phyloP scores from a whole-genome alignment of 2,113 vertebrate genomes.

The Menidia beryllina region DNA sequence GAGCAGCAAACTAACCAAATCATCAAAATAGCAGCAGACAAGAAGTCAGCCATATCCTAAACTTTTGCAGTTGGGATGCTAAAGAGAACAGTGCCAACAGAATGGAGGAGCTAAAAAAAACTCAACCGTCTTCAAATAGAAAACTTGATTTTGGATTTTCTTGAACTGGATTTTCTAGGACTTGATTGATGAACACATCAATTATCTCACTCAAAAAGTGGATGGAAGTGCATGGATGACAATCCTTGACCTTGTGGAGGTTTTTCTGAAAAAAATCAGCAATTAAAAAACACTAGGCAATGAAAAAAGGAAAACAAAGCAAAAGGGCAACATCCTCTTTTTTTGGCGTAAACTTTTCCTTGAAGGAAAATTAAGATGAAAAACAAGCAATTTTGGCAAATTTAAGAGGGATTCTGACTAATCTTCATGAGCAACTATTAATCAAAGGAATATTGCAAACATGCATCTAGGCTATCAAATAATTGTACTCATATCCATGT shows the following conservation, averaged over 20 bases:
- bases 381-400: neutral
- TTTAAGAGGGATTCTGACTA: neutral
- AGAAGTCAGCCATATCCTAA: neutral
- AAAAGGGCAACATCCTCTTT: constrained; percentile 8
- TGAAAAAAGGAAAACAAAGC: neutral
- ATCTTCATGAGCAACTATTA: constrained; percentile 10
- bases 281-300: neutral
- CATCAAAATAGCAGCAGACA: neutral
- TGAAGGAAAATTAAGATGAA: constrained; percentile 5
- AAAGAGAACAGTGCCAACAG: neutral
- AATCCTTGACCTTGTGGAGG: neutral
- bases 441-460: too few relatives aligned
- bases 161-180: neutral
- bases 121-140: neutral
- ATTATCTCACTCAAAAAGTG: neutral
- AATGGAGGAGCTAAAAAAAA: too few relatives aligned
- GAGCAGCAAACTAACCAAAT: constrained; percentile 7
- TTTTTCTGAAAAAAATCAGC: constrained; percentile 1
- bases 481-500: constrained; percentile 2
- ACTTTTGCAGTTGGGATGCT: neutral
- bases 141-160: neutral
- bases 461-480: neutral
- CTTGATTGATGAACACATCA: neutral
- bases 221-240: neutral
- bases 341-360: constrained; percentile 18